Evolutionary conservation across 1,140 invertebrate species (phyloP).

Genomic region (Sesamia nonagrioides): DNA sequence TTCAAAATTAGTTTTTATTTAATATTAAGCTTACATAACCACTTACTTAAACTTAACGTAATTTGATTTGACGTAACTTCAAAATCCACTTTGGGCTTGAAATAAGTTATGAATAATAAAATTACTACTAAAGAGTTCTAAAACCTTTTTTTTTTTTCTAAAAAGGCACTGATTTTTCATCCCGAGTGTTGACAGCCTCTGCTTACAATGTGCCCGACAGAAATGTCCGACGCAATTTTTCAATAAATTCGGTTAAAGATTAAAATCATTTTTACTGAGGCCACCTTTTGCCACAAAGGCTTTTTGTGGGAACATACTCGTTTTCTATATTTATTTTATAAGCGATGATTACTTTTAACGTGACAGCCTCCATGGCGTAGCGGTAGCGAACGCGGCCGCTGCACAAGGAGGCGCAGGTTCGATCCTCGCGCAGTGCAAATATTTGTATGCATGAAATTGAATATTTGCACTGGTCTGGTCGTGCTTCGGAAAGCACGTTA

Average conservation of each 20-base stretch:
- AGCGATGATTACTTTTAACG: background rate
- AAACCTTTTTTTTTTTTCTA: conserved; percentile 48
- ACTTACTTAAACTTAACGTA: background rate
- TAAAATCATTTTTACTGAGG: conserved; percentile 61
- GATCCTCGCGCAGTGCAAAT: too few species aligned
- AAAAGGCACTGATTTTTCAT: conserved; percentile 61
- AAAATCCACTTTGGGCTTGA: conserved; percentile 27
- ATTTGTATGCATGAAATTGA: too few species aligned
- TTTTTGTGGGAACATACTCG: conserved; percentile 11
- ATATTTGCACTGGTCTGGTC: too few species aligned
- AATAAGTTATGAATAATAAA: conserved; percentile 25
- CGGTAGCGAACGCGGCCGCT: too few species aligned
- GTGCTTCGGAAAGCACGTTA: too few species aligned
- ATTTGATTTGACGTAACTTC: conserved; percentile 25
- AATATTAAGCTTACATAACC: background rate
- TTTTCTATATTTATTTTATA: background rate
- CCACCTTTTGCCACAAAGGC: conserved; percentile 42
- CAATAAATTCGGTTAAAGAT: conserved; percentile 67
- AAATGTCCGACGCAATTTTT: conserved; percentile 65
- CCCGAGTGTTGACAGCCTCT: conserved; percentile 61
- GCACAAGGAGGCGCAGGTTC: too few species aligned
- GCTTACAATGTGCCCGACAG: conserved; percentile 59
- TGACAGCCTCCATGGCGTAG: too few species aligned
- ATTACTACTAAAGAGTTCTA: conserved; percentile 1
- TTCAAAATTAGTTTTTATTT: conserved; percentile 34